Conservation (phyloP, 2,888 invertebrate species). For the Amaurobius ferox region DNA sequence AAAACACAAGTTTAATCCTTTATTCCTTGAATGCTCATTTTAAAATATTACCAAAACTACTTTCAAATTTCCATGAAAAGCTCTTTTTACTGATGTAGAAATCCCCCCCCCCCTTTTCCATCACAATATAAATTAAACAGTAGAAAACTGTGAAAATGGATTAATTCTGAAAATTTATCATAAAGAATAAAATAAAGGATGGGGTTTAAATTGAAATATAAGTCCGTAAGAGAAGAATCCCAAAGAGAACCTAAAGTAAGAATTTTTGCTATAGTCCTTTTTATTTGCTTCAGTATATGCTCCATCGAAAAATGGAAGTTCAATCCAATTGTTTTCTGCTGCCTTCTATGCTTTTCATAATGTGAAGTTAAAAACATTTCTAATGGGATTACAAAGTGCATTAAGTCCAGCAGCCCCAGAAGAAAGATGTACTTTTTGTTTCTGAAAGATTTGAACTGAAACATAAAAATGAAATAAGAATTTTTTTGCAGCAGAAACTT, state of each 20-base stretch:
- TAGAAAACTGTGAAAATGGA: too few relatives aligned
- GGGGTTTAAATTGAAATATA: not conserved
- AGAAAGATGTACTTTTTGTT: not conserved
- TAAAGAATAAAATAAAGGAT: too few relatives aligned
- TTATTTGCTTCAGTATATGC: not conserved
- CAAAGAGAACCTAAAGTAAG: not conserved
- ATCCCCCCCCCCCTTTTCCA: too few relatives aligned
- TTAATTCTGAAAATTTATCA: too few relatives aligned
- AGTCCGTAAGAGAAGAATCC: not conserved
- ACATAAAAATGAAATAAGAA: not conserved
- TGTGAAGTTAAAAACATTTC: conserved; percentile 17
- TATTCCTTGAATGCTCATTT: too few relatives aligned
- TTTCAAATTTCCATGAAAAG: too few relatives aligned
- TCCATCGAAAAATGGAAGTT: not conserved
- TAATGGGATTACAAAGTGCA: conserved; percentile 23
- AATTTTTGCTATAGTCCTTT: not conserved
- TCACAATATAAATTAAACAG: too few relatives aligned
- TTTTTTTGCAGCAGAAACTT: not conserved
- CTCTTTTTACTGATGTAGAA: too few relatives aligned
- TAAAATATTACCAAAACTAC: too few relatives aligned
- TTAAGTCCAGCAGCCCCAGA: not conserved
- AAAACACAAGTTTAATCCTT: too few relatives aligned
- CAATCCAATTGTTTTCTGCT: conserved; percentile 18
- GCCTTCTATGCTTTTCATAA: conserved; percentile 12
- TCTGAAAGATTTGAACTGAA: not conserved